phyloP scores from a whole-genome alignment of 2,888 invertebrate genomes.

The Hirtodrosophila trivittata region DNA sequence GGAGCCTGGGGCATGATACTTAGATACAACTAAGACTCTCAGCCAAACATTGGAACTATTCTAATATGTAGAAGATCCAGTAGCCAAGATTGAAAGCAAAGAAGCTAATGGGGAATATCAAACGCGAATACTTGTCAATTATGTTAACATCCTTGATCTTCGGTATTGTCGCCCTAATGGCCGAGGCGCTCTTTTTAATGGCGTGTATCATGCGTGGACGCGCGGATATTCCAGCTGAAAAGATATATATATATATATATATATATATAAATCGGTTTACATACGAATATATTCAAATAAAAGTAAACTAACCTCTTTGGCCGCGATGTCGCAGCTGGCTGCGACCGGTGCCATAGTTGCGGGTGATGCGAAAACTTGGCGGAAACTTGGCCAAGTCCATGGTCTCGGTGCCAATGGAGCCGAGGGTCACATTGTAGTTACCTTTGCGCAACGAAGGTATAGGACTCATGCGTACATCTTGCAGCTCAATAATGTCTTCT shows the following conservation, averaged over 20 bases:
- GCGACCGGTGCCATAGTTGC: slow-evolving; percentile 86
- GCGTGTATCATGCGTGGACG: slow-evolving; percentile 90
- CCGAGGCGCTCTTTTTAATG: slow-evolving; percentile 92
- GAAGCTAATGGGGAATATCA: slow-evolving; percentile 98
- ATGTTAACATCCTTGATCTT: slow-evolving; percentile 98
- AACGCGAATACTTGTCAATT: slow-evolving; percentile 98
- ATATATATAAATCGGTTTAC: neutral
- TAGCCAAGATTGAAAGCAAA: slow-evolving; percentile 97
- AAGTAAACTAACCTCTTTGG: slow-evolving; percentile 84
- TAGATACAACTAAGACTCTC: slow-evolving; percentile 15
- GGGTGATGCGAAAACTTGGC: slow-evolving; percentile 90
- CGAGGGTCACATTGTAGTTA: slow-evolving; percentile 87
- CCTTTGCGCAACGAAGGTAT: slow-evolving; percentile 90
- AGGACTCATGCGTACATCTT: slow-evolving; percentile 93
- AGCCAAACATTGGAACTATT: slow-evolving; percentile 82
- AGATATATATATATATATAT: slow-evolving; percentile 1
- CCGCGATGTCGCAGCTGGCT: slow-evolving; percentile 86
- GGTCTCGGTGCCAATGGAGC: slow-evolving; percentile 86
- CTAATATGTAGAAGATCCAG: slow-evolving; percentile 96
- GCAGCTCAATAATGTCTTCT: slow-evolving; percentile 94
- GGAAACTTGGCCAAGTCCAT: slow-evolving; percentile 88
- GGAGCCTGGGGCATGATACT: slow-evolving; percentile 25
- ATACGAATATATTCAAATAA: no score
- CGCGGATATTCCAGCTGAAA: slow-evolving; percentile 58
- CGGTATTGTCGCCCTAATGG: slow-evolving; percentile 94